phyloP scores from a whole-genome alignment of 2,797 vertebrate genomes.

The Phataginus tetradactyla region DNA sequence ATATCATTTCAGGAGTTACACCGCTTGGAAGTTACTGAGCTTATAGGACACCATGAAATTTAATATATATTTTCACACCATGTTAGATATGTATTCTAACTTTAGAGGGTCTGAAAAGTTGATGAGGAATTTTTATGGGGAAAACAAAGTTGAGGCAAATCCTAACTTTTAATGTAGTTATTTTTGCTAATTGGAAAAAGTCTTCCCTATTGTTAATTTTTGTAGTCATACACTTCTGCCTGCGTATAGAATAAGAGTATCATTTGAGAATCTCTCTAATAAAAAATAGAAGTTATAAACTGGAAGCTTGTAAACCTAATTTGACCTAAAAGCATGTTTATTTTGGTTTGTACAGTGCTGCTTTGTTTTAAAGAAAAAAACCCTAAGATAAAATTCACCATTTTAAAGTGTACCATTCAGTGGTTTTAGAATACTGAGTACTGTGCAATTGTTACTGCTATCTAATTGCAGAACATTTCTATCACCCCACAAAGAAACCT shows the following conservation, averaged over 20 bases:
- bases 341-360: not conserved
- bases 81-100: not conserved
- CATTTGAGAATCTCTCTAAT: constrained; percentile 26
- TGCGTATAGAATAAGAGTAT: not conserved
- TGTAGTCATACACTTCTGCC: not conserved
- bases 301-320: not conserved
- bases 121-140: not conserved
- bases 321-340: not conserved
- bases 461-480: not conserved
- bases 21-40: not conserved
- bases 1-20: not conserved
- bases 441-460: not conserved
- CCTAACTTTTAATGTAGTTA: not conserved
- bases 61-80: not conserved
- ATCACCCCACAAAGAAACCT: not conserved
- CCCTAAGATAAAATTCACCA: not conserved
- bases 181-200: not conserved
- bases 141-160: constrained; percentile 9
- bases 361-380: not conserved
- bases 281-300: not conserved
- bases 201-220: not conserved
- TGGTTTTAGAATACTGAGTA: not conserved
- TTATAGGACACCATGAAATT: not conserved
- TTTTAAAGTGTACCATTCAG: not conserved
- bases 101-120: not conserved